Evolutionary conservation across 2,888 invertebrate genomes (phyloP), one percentile per base, ranked within the genome.

Genomic region (Pollenia amentaria): DNA sequence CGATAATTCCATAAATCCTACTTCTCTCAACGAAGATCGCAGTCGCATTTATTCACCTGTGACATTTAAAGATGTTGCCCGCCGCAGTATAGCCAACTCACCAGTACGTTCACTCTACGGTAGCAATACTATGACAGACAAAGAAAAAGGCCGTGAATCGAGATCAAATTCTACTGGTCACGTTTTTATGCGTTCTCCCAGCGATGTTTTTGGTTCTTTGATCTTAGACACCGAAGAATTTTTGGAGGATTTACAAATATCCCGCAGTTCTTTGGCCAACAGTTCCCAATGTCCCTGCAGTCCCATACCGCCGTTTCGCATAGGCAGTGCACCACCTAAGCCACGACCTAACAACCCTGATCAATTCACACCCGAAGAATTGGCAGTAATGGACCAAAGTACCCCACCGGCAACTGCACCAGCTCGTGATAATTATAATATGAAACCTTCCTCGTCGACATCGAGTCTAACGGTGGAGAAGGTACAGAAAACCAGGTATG

Each of bases 51-150:
- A 97, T 92, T 97, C 97, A 0, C 97, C 97, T 0, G 96, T 97
- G 18, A 97, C 97, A 0, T 97, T 97, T 90, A 96, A 97, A 91
- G 97, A 97, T 91, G 96, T 97, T 0, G 97, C 97, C 0, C 93
- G 96, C n/a, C 94, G 96, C 77, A 97, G 97, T 90, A 95, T 96
- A 84, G 96, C 96, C 0, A 97, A 96, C 91, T 97, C 97, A 0
- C 97, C 97, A 0, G 96, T 95, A 4, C 95, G 95, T 89, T 93
- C 92, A 48, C 85, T 92, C 10, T 92, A 93, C 73, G 90, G 90
- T 29, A 67, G 72, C 18, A 67, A 57, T 11, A 67, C 44, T 42
- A 57, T 80, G 1, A 12, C 76, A 9, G 91, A 64, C 51, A 64
- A 91, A 88, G 94, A 94, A 76, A 90, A 88, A n/a, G 90, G 92